Base-by-base conservation (phyloP, 2,888 invertebrate species). In the Embidobia sp. region DNA sequence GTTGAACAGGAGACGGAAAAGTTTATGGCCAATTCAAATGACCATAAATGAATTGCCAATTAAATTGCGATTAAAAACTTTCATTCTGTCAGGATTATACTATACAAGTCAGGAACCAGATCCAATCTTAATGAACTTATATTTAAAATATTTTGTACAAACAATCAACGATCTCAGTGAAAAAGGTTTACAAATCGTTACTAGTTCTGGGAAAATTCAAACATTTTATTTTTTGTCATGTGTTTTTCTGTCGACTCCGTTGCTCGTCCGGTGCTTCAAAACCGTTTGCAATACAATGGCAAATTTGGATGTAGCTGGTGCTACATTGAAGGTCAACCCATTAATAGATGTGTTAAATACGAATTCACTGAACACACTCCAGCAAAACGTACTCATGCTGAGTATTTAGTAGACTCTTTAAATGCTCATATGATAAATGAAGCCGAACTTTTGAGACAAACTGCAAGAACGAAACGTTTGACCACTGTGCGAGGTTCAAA, bases 401-500 rank as follows among this genome's bases (percentile, higher is more conserved):
- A 51, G 11, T 35, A 11, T 13, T 10, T 51, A 0, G 19, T 51
- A 0, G 51, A 51, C 3, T 33, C 35, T 3, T 5, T 19, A 13
- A 55, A 40, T 26, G 53, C 37, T 8, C 44, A 59, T 3, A 11
- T 40, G 1, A 49, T 53, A 10, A 59, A 59, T 51, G 26, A 61
- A 31, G 26, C 27, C 13, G 3, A 15, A 33, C 33, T n/a, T 7
- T 29, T 11, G 13, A n/a, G n/a, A n/a, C n/a, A n/a, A n/a, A n/a
- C n/a, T n/a, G n/a, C n/a, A n/a, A n/a, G n/a, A n/a, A n/a, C n/a
- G n/a, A 42, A 40, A 33, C 27, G 29, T 42, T 18, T 26, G 4
- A 22, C 15, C 4, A 49, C 33, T 33, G 42, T 53, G 0, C 18
- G 42, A 15, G 75, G 75, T 10, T 49, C 66, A 8, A 75, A 78